Base-by-base conservation (phyloP, 1,140 invertebrate genomes). In the Trichonephila clavata region DNA sequence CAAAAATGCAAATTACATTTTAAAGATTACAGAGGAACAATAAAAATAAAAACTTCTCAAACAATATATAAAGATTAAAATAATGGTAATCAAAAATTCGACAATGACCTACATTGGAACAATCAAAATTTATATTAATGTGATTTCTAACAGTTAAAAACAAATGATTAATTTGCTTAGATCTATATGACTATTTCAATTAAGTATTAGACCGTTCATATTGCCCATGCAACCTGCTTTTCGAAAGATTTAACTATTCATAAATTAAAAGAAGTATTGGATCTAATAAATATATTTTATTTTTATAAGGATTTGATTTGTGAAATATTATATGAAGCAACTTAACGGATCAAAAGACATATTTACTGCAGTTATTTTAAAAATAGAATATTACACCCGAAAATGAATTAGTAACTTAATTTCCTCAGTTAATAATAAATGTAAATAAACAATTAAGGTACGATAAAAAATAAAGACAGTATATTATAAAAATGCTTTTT, bases 41-140 rank as follows among this genome's bases (percentile, higher is more conserved):
- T 77, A 77, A 39, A 24, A 24, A 24, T 20, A 77, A 50, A 50
- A 50, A 50, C 10, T 50, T 50, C 6, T 18, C 13, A 20, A 18
- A 77, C 16, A 4, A 16, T 18, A 77, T 77, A 32, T 77, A 18
- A 50, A 50, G 10, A 50, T 7, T 5, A 50, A 50, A 50, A 50
- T 50, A 18, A 39, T 6, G 18, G 16, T 32, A 77, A 77, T 77
- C 27, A 77, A 77, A 77, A 77, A 20, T 77, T 77, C 27, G 71
- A 18, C 71, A 77, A 77, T 77, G 71, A 77, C 71, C 71, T 77
- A 77, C 27, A 77, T 77, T 39, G 13, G 4, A 77, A 77, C 71
- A 77, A 77, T 77, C 27, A 77, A 39, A 27, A 77, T 77, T 77
- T 32, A 16, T 39, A 77, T 77, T 77, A 32, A 32, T 27, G 27